Evolutionary conservation across 1,140 invertebrate species (phyloP).

Genomic region (Drosophila sucinea): DNA sequence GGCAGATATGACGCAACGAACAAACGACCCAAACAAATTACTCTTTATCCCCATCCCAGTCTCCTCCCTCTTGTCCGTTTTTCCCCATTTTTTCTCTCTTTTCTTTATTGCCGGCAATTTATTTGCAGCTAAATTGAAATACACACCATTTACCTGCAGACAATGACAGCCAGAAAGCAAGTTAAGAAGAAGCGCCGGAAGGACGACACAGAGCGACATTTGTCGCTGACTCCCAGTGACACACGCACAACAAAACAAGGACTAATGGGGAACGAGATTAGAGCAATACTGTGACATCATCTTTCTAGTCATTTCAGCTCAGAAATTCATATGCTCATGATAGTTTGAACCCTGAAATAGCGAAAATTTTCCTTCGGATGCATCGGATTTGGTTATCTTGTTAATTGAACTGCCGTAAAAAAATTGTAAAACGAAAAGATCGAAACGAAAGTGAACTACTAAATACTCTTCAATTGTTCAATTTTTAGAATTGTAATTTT

Average conservation of each 20-base stretch:
- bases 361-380: slow-evolving; percentile 25
- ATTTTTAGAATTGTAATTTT: no score
- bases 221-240: slow-evolving; percentile 48
- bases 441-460: not conserved
- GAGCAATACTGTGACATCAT: slow-evolving; percentile 63
- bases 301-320: slow-evolving; percentile 41
- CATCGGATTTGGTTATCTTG: slow-evolving; percentile 39
- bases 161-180: slow-evolving; percentile 24
- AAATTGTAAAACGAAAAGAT: slow-evolving; percentile 17
- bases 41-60: slow-evolving; percentile 48
- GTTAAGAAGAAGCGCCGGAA: slow-evolving; percentile 10
- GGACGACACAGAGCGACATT: slow-evolving; percentile 5
- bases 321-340: slow-evolving; percentile 17
- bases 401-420: slow-evolving; percentile 30
- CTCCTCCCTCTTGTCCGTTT: not conserved
- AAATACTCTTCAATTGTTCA: slow-evolving; percentile 9
- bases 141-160: slow-evolving; percentile 79
- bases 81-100: slow-evolving; percentile 35
- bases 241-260: slow-evolving; percentile 49
- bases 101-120: slow-evolving; percentile 76
- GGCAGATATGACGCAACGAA: slow-evolving; percentile 71
- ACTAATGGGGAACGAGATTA: slow-evolving; percentile 9
- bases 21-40: slow-evolving; percentile 80
- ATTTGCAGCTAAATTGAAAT: slow-evolving; percentile 77
- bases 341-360: slow-evolving; percentile 2